phyloP scores from a whole-genome alignment of 2,113 vertebrate species.

The Eurypyga helias region DNA sequence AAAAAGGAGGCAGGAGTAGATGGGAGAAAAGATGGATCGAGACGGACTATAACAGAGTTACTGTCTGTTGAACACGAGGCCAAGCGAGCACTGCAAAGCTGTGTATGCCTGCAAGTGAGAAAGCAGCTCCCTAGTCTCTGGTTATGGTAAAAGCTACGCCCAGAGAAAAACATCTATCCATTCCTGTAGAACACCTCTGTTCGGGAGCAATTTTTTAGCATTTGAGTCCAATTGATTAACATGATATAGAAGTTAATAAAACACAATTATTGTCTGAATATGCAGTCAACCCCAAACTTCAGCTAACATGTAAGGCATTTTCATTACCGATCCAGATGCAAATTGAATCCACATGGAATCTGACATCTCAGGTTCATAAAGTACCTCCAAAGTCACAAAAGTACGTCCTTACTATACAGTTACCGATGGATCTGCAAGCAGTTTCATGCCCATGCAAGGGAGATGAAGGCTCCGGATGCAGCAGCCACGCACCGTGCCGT shows the following conservation, averaged over 20 bases:
- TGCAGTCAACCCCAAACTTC: not conserved
- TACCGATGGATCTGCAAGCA: not conserved
- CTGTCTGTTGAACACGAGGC: not conserved
- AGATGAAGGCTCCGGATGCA: not conserved
- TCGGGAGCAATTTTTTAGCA: not conserved
- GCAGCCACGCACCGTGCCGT: fast-evolving
- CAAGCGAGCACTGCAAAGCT: not conserved
- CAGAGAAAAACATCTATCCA: not conserved
- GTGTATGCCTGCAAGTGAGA: not conserved
- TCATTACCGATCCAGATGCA: not conserved
- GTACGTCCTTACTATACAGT: not conserved
- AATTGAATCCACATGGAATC: not conserved
- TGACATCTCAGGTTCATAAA: not conserved
- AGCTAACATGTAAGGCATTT: not conserved
- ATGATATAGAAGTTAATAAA: not conserved
- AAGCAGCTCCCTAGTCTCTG: not conserved
- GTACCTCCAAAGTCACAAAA: not conserved
- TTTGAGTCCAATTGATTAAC: not conserved
- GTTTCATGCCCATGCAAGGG: not conserved
- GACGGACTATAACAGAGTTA: not conserved
- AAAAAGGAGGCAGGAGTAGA: not conserved
- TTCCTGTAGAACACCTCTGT: not conserved
- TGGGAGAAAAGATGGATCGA: not conserved
- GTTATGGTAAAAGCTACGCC: not conserved
- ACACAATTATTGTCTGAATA: not conserved